Evolutionary conservation across 2,888 invertebrate genomes (phyloP).

Genomic region (Drosophila dives): DNA sequence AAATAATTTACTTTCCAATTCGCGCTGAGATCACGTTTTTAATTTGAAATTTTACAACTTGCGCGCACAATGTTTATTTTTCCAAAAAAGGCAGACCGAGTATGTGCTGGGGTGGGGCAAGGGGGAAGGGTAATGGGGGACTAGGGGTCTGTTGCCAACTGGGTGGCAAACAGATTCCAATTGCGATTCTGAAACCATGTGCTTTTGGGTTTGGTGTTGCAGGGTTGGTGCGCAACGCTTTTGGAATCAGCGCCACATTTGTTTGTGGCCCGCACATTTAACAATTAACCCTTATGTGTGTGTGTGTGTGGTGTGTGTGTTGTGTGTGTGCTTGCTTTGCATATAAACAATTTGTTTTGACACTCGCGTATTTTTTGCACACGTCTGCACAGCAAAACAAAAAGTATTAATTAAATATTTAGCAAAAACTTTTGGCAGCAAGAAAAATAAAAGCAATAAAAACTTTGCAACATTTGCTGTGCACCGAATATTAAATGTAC

Average conservation of each 20-base stretch:
- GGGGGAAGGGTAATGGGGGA: background rate
- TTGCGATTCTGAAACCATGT: conserved; percentile 42
- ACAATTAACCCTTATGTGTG: conserved; percentile 62
- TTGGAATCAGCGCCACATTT: conserved; percentile 64
- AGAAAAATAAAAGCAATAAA: background rate
- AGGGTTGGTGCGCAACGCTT: conserved; percentile 8
- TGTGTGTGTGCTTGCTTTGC: conserved; percentile 38
- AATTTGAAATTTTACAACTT: conserved; percentile 84
- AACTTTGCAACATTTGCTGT: background rate
- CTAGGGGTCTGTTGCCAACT: background rate
- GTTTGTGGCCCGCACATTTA: conserved; percentile 50
- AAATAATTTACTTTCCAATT: conserved; percentile 82
- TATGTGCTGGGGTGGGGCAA: background rate
- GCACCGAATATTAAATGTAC: background rate
- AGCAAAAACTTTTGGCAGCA: conserved; percentile 26
- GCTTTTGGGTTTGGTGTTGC: conserved; percentile 17
- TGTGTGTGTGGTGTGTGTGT: conserved; percentile 8
- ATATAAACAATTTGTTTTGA: conserved; percentile 68
- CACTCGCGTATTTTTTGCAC: conserved; percentile 54
- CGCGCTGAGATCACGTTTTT: conserved; percentile 84
- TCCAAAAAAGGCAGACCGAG: conserved; percentile 22
- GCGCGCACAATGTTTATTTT: conserved; percentile 82
- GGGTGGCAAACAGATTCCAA: conserved; percentile 42
- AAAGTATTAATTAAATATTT: conserved; percentile 43
- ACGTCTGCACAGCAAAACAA: conserved; percentile 29